Evolutionary conservation across 2,113 vertebrate species (phyloP).

Genomic region (Morphnarchus princeps): DNA sequence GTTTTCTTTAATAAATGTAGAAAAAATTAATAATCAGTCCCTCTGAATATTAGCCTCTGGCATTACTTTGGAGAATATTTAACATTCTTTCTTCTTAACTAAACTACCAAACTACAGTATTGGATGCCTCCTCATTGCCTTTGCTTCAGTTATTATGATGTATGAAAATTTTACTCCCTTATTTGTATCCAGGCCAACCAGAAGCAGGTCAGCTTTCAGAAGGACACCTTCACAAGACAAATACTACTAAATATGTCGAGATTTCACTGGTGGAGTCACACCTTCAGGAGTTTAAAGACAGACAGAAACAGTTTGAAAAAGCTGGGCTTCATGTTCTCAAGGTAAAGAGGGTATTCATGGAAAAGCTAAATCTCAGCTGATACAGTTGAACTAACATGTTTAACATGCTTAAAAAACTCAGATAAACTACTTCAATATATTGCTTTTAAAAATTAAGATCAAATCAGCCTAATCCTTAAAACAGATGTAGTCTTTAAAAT

Average conservation of each 20-base stretch:
- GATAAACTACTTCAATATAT: neutral
- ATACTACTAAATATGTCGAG: neutral
- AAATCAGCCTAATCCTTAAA: neutral
- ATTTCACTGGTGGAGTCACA: neutral
- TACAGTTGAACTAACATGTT: neutral
- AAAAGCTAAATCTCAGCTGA: neutral
- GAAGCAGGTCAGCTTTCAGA: neutral
- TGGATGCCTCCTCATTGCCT: neutral
- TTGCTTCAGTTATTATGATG: neutral
- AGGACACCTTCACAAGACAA: neutral
- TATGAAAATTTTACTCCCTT: neutral
- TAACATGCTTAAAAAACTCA: neutral
- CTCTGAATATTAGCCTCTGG: neutral
- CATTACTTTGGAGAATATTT: neutral
- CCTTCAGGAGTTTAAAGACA: neutral
- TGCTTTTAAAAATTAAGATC: neutral
- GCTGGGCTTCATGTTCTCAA: conserved; percentile 59
- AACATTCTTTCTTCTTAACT: neutral
- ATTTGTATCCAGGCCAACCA: conserved; percentile 38
- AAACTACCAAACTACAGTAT: neutral
- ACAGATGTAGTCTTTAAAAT: neutral
- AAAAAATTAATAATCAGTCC: neutral
- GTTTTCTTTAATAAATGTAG: neutral
- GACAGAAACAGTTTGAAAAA: conserved; percentile 4
- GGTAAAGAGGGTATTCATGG: conserved; percentile 52